Evolutionary conservation across 2,113 vertebrate species (phyloP).

Genomic region (Pygoscelis antarcticus): DNA sequence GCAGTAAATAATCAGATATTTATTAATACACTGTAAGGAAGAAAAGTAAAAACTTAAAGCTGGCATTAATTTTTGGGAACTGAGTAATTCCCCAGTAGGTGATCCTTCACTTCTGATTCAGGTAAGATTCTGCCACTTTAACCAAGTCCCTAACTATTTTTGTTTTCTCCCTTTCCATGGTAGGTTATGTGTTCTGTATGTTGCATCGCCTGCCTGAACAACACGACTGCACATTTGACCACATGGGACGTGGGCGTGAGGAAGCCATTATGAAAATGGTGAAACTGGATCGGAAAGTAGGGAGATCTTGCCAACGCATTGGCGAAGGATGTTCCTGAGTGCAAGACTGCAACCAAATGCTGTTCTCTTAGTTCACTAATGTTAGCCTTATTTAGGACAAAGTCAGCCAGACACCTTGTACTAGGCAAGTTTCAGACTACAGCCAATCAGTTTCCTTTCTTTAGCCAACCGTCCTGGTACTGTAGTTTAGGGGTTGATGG

Average conservation of each 20-base stretch:
- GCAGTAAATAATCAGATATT: background rate
- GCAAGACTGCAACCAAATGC: constrained; percentile 80
- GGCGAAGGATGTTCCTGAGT: constrained; percentile 97
- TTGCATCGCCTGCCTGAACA: constrained; percentile 97
- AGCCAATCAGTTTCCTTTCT: constrained; percentile 83
- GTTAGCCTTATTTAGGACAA: constrained; percentile 90
- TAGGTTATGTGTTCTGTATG: constrained; percentile 98
- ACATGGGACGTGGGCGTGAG: constrained; percentile 95
- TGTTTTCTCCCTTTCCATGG: background rate
- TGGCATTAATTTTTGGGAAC: background rate
- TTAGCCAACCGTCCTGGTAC: constrained; percentile 84
- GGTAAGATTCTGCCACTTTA: background rate
- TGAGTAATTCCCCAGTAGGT: background rate
- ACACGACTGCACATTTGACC: constrained; percentile 96
- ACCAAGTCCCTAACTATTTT: background rate
- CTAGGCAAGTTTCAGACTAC: constrained; percentile 85
- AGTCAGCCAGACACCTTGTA: constrained; percentile 87
- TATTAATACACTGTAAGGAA: background rate
- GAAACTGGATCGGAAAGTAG: constrained; percentile 98
- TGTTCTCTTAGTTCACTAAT: constrained; percentile 86
- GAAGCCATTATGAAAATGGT: constrained; percentile 99
- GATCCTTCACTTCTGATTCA: background rate
- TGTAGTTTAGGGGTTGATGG: constrained; percentile 85
- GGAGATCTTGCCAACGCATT: constrained; percentile 98
- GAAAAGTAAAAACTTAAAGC: background rate